Base-by-base conservation (phyloP, 2,797 vertebrate species). In the Gallinago solitaria region DNA sequence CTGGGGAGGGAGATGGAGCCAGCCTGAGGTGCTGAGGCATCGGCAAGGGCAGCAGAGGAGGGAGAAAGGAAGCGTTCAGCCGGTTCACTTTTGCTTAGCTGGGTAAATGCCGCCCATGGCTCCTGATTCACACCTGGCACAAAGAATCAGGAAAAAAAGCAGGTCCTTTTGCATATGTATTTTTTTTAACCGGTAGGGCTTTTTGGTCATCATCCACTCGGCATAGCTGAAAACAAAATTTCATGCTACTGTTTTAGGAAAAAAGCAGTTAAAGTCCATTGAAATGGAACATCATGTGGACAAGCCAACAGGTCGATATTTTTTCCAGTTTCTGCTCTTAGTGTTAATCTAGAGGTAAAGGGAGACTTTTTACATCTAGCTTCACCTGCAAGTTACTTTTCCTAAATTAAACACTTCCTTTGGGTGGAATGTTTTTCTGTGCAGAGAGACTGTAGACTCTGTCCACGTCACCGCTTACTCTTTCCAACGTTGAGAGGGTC, bases 1-100 rank as follows among this genome's bases (percentile, higher is more conserved):
- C 4, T 27, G 43, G 63, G 16, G 59, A 91, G 91, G 95, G 53
- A 85, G 89, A 88, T 65, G 85, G 57, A 86, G 84, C 54, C 91
- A 87, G 96, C 84, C 87, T 7, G 53, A 75, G 89, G 96, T 90
- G 84, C 90, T 93, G 89, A 95, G 83, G 33, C 95, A 95, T 92
- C 82, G 61, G 74, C 33, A 48, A 56, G 48, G 39, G 83, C 61
- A 54, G 88, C 87, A 88, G 56, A 68, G 65, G 93, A 76, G 90
- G 63, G 75, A 70, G 54, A 74, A 93, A 18, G 73, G 59, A 30
- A 86, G 4, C 37, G 39, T 4, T 32, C 43, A 87, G 75, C 65
- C 21, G 3, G 65, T 54, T 80, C 21, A 30, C 54, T 89, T 93
- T 69, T 67, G 89, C 80, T 93, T 84, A 74, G 3, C 70, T 84